Evolutionary conservation across 2,888 invertebrate species (phyloP), one percentile per base, ranked within the genome.

Genomic region (Emmelina monodactyla): DNA sequence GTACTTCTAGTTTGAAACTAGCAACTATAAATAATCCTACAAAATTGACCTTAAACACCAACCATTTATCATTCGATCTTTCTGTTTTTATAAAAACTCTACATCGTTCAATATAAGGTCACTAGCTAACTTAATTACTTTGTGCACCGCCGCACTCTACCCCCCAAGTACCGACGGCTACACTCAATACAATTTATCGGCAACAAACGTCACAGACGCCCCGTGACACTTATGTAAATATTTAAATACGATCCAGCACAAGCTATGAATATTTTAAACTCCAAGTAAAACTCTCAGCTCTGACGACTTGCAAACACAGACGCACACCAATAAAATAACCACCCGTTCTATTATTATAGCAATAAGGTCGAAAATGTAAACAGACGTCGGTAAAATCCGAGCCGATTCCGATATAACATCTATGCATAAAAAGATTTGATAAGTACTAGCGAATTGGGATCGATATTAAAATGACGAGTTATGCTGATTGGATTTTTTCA

Each of bases 251-350:
- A 81, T 80, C 73, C 70, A 75, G 79, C 78, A 76, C 81, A 79
- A 75, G 75, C 81, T 80, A 82, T 82, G 81, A 82, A 82, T 82
- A 82, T 82, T 78, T 82, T 82, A 82, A 80, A 73, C 62, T 72
- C 67, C 61, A 71, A 75, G 76, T 70, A 76, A 76, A 76, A 70
- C 75, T 66, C 72, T 71, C 64, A 57, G 62, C 65, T 69, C 67
- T 62, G 63, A 63, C 57, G 56, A 62, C 52, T 52, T 51, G 53
- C 63, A 60, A 66, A 55, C 60, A 62, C 60, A 60, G 55, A 51
- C 55, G 56, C 51, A 56, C 51, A 46, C 48, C 58, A 66, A 65
- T 65, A 59, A 61, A 53, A 58, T 61, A 61, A 58, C 43, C 29
- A 52, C 52, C 31, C 49, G 55, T 60, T 55, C 53, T 67, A 57